Evolutionary conservation across 2,888 invertebrate species (phyloP).

Genomic region (Mimachlamys varia): DNA sequence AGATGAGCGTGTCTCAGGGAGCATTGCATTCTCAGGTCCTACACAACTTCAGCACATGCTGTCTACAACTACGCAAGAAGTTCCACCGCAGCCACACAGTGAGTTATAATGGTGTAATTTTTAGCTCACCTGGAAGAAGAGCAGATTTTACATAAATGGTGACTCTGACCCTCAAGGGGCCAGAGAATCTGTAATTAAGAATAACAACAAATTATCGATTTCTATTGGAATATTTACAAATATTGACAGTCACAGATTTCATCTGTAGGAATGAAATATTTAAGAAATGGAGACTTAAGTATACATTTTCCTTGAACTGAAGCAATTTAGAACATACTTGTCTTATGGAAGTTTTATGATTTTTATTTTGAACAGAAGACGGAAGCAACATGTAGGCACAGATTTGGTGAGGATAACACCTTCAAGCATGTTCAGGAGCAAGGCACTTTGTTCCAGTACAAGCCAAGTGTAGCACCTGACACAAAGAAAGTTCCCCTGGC

Average conservation of each 20-base stretch:
- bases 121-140: too few species aligned
- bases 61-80: slow-evolving; percentile 88
- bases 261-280: too few species aligned
- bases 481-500: slow-evolving; percentile 80
- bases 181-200: too few species aligned
- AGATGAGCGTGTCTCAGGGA: slow-evolving; percentile 63
- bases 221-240: too few species aligned
- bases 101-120: background rate
- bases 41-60: slow-evolving; percentile 88
- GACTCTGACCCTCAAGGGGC: too few species aligned
- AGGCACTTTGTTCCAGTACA: slow-evolving; percentile 59
- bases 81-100: slow-evolving; percentile 82
- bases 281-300: too few species aligned
- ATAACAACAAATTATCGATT: too few species aligned
- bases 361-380: slow-evolving; percentile 14
- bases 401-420: slow-evolving; percentile 84
- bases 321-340: too few species aligned
- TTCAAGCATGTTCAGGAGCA: slow-evolving; percentile 77
- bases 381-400: slow-evolving; percentile 15
- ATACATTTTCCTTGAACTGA: too few species aligned
- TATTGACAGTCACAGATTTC: too few species aligned
- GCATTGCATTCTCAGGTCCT: slow-evolving; percentile 85
- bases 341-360: too few species aligned
- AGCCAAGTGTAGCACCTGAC: slow-evolving; percentile 47
- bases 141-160: too few species aligned